Conservation (phyloP, 1,140 invertebrate genomes). For the Rhopalosiphum padi region DNA sequence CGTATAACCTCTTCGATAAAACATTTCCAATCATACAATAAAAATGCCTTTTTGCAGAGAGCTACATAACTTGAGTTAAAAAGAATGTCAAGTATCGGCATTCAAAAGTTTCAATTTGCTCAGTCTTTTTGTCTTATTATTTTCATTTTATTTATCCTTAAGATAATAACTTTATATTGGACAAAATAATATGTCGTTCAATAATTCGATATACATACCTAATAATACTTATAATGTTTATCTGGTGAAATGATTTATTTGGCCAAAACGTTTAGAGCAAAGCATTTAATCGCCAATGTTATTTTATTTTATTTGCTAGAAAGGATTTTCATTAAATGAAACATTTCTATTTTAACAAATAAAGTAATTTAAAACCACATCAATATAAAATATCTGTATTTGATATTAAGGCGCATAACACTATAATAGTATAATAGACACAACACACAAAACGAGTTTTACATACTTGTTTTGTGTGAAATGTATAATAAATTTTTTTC, state of each 20-base stretch:
- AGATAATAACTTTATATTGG: neutral
- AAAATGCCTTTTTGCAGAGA: neutral
- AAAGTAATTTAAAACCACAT: no score
- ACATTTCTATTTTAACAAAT: neutral
- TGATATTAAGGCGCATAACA: no score
- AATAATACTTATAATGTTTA: neutral
- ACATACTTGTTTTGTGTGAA: neutral
- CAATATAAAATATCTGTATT: no score
- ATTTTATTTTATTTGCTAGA: no score
- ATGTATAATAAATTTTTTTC: neutral
- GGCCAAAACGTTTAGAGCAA: neutral
- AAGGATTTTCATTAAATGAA: no score
- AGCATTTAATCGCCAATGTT: neutral
- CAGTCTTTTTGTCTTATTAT: conserved; percentile 1
- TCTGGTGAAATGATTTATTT: neutral
- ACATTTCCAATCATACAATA: neutral
- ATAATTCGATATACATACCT: neutral
- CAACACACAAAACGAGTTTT: neutral
- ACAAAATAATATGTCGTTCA: neutral
- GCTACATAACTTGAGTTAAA: neutral
- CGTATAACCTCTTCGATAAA: neutral
- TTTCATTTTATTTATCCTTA: neutral
- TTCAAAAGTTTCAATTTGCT: neutral
- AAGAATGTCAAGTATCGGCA: neutral
- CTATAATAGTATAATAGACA: neutral